These are phyloP conservation scores for Dicycla oo DNA, from an alignment of 2,888 invertebrate species.

Conservation along the genomic window DNA sequence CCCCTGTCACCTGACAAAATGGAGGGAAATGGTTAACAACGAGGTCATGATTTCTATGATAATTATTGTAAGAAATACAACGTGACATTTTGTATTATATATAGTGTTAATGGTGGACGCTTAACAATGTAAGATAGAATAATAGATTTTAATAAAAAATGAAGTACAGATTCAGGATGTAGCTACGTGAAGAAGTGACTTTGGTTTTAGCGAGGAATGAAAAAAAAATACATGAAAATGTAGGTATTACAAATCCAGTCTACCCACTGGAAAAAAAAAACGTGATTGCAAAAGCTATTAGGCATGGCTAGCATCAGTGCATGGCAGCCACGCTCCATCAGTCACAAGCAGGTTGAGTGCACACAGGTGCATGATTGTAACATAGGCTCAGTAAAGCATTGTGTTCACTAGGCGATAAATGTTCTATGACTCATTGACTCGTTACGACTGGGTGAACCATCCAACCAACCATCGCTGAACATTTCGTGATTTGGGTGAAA, in stretches of 20 bases:
- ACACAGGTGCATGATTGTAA: neutral
- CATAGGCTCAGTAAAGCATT: neutral
- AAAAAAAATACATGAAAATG: neutral
- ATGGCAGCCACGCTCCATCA: neutral
- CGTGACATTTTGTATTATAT: neutral
- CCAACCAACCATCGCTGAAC: neutral
- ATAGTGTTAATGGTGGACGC: neutral
- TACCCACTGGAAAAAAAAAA: neutral
- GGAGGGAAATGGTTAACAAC: neutral
- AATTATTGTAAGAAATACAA: neutral
- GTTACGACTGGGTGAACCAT: no score
- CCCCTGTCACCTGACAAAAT: neutral
- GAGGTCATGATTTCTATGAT: neutral
- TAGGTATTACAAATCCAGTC: neutral
- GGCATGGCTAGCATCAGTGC: slow-evolving; percentile 3
- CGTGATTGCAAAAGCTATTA: neutral
- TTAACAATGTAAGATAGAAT: neutral
- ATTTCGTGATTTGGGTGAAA: neutral
- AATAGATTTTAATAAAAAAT: no score
- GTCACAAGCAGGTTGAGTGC: neutral
- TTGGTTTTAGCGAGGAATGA: neutral
- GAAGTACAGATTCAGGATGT: neutral
- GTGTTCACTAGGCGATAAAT: neutral
- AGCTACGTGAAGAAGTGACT: neutral
- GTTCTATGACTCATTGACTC: slow-evolving; percentile 5